Conservation (phyloP, 2,797 vertebrate species). For the Loriculus beryllinus region DNA sequence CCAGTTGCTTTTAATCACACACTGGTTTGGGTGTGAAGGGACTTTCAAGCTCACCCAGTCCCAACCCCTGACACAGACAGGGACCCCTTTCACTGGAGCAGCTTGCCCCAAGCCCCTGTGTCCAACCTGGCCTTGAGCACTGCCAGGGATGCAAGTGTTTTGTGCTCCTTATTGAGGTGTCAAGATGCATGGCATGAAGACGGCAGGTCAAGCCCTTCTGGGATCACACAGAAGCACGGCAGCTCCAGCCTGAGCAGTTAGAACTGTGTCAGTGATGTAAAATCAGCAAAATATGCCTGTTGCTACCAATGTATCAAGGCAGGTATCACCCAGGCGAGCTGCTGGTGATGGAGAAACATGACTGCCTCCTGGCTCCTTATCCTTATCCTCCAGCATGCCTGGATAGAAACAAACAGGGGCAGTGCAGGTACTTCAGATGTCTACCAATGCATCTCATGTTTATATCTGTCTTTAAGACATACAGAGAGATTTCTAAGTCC, state of each 20-base stretch:
- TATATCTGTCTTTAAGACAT: not conserved
- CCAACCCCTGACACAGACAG: not conserved
- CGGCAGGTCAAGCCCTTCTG: not conserved
- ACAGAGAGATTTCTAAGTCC: not conserved
- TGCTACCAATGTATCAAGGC: not conserved
- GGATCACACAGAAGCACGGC: not conserved
- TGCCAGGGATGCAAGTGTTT: not conserved
- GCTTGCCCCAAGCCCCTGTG: not conserved
- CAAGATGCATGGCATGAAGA: not conserved
- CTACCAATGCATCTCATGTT: not conserved
- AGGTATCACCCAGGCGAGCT: not conserved
- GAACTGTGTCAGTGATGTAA: not conserved
- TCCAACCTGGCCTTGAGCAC: not conserved
- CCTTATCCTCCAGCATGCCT: not conserved
- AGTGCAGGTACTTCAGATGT: not conserved
- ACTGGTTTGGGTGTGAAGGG: not conserved
- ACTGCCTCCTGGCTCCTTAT: not conserved
- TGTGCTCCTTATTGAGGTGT: rapidly evolving
- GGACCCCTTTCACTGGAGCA: not conserved
- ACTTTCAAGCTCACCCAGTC: not conserved
- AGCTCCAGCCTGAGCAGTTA: not conserved
- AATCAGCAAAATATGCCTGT: not conserved
- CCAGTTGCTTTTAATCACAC: not conserved
- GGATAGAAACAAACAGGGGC: not conserved
- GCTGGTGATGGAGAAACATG: not conserved